Base-by-base conservation (phyloP, 2,888 invertebrate genomes). In the Pantelozetes paolii region DNA sequence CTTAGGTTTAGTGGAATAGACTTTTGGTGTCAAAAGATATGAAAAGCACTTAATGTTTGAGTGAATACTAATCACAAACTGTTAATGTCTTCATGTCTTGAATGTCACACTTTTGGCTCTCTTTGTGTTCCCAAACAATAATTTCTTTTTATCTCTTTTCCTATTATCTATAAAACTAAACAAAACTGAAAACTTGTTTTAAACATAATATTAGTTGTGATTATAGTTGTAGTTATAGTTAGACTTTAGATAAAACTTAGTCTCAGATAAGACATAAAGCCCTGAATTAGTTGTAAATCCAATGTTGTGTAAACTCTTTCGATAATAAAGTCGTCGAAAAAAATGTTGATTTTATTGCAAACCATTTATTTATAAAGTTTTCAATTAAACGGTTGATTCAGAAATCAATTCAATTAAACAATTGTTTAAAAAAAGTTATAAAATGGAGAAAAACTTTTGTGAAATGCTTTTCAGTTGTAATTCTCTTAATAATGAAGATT, bases 301-400 rank as follows among this genome's bases (percentile, higher is more conserved):
- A 59, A 30, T 20, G 59, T 59, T 59, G 59, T 59, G 59, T 59
- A 59, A 59, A 59, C 59, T 59, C 59, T 59, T 59, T 59, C 9
- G 18, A 59, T 18, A 59, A 5, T 59, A 59, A 59, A 59, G 59
- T 30, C 23, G 28, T 59, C 26, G 6, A 59, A 59, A 20, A 57
- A 57, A 57, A 23, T 26, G 6, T 59, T 23, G 2, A 20, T 2
- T 48, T 28, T 23, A 59, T 30, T 15, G 28, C 30, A 59, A 59
- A 59, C 23, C 28, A 59, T 26, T 59, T 57, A 2, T 26, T 3
- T 20, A 59, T 28, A 28, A 26, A 59, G 15, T 59, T 26, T n/a
- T 50, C 20, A 54, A 54, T 26, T 57, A 57, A 57, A 20, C 28
- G 5, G 5, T 54, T 54, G 9, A 23, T n/a, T n/a, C n/a, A 54